Base-by-base conservation (phyloP, 2,797 vertebrate species). In the Sebastes ruberrimus region DNA sequence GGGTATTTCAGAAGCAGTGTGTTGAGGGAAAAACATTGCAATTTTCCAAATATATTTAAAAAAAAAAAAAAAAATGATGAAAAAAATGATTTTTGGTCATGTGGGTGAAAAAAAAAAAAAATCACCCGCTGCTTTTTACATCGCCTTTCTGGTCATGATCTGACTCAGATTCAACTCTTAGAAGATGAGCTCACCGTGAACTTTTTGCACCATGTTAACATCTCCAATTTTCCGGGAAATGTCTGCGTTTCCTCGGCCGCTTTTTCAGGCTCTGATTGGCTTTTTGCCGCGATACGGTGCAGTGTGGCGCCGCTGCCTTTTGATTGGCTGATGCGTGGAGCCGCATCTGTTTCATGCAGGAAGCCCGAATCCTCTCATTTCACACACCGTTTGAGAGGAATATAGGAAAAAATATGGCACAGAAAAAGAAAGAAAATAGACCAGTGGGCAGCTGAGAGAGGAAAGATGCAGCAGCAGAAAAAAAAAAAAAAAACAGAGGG, bases 291-390 rank as follows among this genome's bases (percentile, higher is more conserved):
- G 32, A 83, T 79, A 49, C 23, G 65, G 6, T 72, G 76, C 63
- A 78, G 78, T 85, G 68, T 76, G 70, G 77, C 7, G 6, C 73
- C 25, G 0, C 60, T 20, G 59, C 61, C 20, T 69, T 82, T 72
- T 80, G 85, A 92, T 90, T 90, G 89, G 85, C 10, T 57, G 86
- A 81, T 53, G 66, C 65, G 10, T 18, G 55, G 77, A 85, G 83
- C 71, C 88, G 83, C 92, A 94, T 93, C 91, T 92, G 93, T 89
- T 91, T 85, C 82, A 83, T 63, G 79, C 77, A 80, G 78, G 77
- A 88, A 46, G 76, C 53, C 18, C 2, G 63, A 81, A 88, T 89
- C 80, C 70, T 85, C 78, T 90, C 87, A 92, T 93, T 94, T 93
- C 92, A 91, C 89, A 92, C 89, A 87, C 77, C 52, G 80, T 85